Conservation (phyloP, 2,797 vertebrate species). For the Cirrhinus molitorella region DNA sequence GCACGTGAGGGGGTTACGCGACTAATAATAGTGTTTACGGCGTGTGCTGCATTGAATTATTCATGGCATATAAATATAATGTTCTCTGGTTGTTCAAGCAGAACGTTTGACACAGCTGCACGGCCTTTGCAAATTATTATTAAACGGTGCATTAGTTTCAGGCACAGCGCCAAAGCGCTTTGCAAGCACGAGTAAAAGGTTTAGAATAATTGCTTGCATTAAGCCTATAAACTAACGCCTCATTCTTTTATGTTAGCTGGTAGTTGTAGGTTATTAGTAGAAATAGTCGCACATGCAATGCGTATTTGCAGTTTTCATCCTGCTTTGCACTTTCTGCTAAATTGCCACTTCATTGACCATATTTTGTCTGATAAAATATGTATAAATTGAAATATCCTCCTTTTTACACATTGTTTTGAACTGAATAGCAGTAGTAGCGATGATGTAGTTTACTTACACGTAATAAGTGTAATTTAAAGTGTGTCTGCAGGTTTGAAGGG, state of each 20-base stretch:
- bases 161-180: conserved; percentile 16
- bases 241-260: neutral
- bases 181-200: neutral
- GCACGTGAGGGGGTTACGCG: neutral
- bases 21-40: conserved; percentile 27
- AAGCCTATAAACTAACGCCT: conserved; percentile 5
- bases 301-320: neutral
- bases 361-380: neutral
- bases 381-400: neutral
- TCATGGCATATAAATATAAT: conserved; percentile 2
- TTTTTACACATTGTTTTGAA: neutral
- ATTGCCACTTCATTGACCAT: neutral
- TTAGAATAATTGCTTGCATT: conserved; percentile 12
- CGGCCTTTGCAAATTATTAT: conserved; percentile 12
- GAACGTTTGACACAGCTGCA: neutral
- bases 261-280: neutral
- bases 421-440: neutral
- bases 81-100: neutral
- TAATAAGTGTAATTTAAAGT: neutral
- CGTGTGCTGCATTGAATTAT: conserved; percentile 30
- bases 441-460: neutral
- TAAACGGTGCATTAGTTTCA: conserved; percentile 29
- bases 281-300: neutral
- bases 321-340: neutral
- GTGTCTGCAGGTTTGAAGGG: neutral